Evolutionary conservation across 2,113 vertebrate species (phyloP).

Genomic region (Leptosomus discolor): DNA sequence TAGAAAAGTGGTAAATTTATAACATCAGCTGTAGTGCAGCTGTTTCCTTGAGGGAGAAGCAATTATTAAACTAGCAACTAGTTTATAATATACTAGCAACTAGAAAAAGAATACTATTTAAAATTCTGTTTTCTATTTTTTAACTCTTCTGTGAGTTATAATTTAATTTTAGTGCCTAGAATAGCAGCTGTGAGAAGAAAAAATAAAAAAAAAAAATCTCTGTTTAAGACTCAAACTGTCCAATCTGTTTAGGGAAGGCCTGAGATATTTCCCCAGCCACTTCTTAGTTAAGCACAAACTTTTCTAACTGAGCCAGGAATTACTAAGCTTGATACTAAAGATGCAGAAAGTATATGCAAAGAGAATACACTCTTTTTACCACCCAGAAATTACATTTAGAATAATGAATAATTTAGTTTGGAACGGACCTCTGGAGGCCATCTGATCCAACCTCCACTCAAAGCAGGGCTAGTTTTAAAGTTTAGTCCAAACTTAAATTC

Average conservation of each 20-base stretch:
- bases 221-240: background rate
- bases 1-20: background rate
- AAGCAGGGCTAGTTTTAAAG: background rate
- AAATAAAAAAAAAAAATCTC: background rate
- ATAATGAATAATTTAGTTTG: background rate
- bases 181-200: background rate
- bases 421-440: background rate
- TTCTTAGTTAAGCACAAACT: background rate
- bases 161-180: background rate
- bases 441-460: background rate
- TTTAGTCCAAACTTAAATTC: background rate
- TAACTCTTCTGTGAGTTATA: background rate
- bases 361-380: background rate
- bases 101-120: background rate
- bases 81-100: background rate
- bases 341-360: background rate
- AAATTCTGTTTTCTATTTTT: background rate
- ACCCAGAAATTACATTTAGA: background rate
- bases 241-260: background rate
- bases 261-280: background rate
- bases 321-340: background rate
- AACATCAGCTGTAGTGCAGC: background rate
- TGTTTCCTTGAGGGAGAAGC: conserved; percentile 23
- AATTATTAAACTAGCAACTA: background rate
- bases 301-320: background rate